Conservation (phyloP, 2,113 vertebrate species). For the Sebastes schlegelii region DNA sequence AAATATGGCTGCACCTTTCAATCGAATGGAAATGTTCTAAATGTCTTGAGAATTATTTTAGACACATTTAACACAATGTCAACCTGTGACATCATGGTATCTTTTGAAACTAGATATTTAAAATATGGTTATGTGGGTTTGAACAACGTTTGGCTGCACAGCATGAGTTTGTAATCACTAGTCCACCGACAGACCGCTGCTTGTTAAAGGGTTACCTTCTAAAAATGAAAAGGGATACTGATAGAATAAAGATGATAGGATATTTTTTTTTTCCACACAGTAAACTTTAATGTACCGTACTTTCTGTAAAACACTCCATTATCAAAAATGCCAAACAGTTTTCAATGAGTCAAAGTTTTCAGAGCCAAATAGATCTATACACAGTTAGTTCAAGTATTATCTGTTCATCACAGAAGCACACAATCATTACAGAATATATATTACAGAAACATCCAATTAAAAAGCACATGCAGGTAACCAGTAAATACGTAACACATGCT, state of each 20-base stretch:
- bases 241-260: neutral
- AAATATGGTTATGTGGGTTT: neutral
- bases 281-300: slow-evolving; percentile 28
- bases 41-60: neutral
- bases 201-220: neutral
- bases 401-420: neutral
- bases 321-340: slow-evolving; percentile 10
- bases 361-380: neutral
- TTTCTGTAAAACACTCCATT: neutral
- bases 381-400: neutral
- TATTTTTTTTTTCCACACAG: neutral
- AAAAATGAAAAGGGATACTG: neutral
- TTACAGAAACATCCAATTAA: neutral
- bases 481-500: neutral
- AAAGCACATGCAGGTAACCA: neutral
- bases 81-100: neutral
- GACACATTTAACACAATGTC: neutral
- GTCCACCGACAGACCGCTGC: neutral
- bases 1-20: neutral
- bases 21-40: neutral
- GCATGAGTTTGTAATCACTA: neutral
- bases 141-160: neutral
- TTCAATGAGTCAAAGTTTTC: neutral
- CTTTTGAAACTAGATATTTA: neutral
- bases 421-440: neutral